Evolutionary conservation across 2,113 vertebrate species (phyloP).

Genomic region (Prunella himalayana): DNA sequence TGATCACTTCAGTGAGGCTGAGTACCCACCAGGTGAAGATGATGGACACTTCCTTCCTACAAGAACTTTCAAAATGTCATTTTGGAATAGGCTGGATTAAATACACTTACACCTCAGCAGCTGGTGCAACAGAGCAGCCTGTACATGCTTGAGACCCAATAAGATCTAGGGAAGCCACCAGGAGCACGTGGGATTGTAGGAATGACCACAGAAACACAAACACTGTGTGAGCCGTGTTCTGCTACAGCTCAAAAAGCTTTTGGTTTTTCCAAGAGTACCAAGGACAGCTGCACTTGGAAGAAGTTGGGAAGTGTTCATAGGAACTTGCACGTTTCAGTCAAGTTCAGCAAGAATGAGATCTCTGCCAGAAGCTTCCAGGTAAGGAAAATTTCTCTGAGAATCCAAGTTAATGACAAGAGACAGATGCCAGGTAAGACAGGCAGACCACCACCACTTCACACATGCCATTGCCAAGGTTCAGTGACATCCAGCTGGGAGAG

Average conservation of each 20-base stretch:
- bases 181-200: accelerated
- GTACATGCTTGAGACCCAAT: neutral
- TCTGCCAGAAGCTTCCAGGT: neutral
- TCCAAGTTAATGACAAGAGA: neutral
- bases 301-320: neutral
- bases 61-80: neutral
- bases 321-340: neutral
- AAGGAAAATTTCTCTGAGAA: neutral
- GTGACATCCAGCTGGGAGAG: neutral
- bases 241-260: neutral
- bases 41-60: neutral
- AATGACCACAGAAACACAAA: neutral
- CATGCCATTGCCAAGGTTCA: accelerated
- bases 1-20: neutral
- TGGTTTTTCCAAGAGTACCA: neutral
- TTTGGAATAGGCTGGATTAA: neutral
- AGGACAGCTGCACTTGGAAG: neutral
- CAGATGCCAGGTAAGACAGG: neutral
- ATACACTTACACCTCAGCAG: neutral
- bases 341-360: neutral
- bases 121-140: neutral
- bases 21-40: neutral
- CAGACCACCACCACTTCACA: neutral
- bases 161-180: neutral
- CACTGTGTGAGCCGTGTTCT: neutral